Base-by-base conservation (phyloP, 2,113 vertebrate species). In the Amphiprion percula region DNA sequence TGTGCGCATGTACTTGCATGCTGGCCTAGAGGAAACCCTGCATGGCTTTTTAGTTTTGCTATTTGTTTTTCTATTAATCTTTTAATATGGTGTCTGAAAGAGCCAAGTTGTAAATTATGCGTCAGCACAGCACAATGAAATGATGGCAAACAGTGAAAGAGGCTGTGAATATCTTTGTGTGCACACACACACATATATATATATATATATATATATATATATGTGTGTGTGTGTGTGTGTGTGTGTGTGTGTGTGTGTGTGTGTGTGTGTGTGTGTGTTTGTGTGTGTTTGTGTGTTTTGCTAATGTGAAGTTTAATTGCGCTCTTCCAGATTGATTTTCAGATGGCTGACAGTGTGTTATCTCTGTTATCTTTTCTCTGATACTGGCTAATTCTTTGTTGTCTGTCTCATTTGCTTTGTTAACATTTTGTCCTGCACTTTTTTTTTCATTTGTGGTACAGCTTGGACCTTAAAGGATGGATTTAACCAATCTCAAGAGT, bases 1-100 rank as follows among this genome's bases (percentile, higher is more conserved):
- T 63, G 49, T 56, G 19, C 50, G 41, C 19, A 61, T 28, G 68
- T 28, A 56, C 50, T 78, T 59, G 30, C 56, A 83, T 28, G 28
- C 76, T 74, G 28, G 73, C 68, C 39, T 24, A 0, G 23, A 65
- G 41, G 66, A 84, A 79, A 24, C 21, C 23, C 50, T 24, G 23
- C 17, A 33, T 23, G 59, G 37, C 39, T 67, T 81, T 71, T 66
- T 82, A 9, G 68, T 68, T 55, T 79, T n/a, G 3, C 56, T 14
- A 79, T 87, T 80, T 86, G 70, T 70, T 68, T 87, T 76, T 74
- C 66, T 69, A 85, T 90, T 82, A 66, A 84, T 87, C 84, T 83
- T 79, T 87, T 76, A 77, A 85, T 74, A 62, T 41, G 23, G 19
- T 78, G 63, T 58, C 72, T 49, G 33, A 67, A 74, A 73, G 53